These are phyloP conservation scores for Patiria pectinifera DNA, from an alignment of 53 echinoderm and acorn worm genomes.

Conservation along the genomic window DNA sequence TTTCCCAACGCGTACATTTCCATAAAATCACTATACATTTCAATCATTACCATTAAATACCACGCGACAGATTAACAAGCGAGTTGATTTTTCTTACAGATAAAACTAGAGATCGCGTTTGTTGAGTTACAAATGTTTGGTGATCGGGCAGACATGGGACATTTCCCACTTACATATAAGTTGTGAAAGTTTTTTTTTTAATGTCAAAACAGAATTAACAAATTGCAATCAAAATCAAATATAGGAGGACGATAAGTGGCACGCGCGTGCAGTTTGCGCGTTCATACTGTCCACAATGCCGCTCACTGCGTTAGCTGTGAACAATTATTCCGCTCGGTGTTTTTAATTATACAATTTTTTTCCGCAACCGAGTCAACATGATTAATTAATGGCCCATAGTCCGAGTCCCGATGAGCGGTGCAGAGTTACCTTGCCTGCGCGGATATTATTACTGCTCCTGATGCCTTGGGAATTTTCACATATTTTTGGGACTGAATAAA, in stretches of 20 bases:
- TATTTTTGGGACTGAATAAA: not conserved
- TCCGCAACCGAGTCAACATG: conserved; percentile 6
- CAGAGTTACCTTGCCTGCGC: not conserved
- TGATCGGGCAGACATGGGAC: too few species aligned
- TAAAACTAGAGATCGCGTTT: too few species aligned
- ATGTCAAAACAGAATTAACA: too few species aligned
- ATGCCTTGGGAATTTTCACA: not conserved
- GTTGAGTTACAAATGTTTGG: too few species aligned
- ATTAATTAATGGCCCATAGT: conserved; percentile 14
- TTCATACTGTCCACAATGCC: not conserved
- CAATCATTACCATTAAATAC: too few species aligned
- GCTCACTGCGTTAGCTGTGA: not conserved
- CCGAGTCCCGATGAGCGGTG: not conserved
- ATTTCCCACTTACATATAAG: too few species aligned
- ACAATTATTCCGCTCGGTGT: not conserved
- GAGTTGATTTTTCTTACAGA: too few species aligned
- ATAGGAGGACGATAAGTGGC: not conserved
- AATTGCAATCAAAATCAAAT: too few species aligned
- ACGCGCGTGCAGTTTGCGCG: conserved; percentile 8
- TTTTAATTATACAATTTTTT: conserved; percentile 40
- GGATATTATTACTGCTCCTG: not conserved
- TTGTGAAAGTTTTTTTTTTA: too few species aligned
- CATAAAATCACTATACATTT: too few species aligned
- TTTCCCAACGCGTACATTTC: too few species aligned
- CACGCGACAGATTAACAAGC: too few species aligned